A percentile compares a stretch with the other conserved stretches of the same genome.
Evolutionary conservation across 2,888 invertebrate genomes (phyloP).

Genomic region (Drosophila prolongata): DNA sequence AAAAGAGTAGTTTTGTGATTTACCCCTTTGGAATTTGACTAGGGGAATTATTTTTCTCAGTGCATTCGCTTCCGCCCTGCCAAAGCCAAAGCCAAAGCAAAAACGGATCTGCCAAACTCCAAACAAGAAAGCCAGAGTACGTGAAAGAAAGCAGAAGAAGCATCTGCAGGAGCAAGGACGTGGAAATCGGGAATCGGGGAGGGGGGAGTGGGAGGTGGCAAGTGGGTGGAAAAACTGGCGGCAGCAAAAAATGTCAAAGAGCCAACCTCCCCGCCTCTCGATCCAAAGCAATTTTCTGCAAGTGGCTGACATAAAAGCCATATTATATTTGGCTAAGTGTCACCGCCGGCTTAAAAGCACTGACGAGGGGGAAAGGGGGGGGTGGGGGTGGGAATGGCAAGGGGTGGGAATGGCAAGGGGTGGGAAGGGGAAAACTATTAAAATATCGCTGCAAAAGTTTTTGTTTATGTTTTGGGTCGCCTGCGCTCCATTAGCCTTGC

Average conservation of each 20-base stretch:
- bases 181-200: background rate
- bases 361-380: slow-evolving; percentile 12
- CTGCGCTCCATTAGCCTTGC: slow-evolving; percentile 72
- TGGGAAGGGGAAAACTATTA: slow-evolving; percentile 61
- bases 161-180: slow-evolving; percentile 6
- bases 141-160: slow-evolving; percentile 17
- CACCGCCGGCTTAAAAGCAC: slow-evolving; percentile 64
- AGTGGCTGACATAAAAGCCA: slow-evolving; percentile 78
- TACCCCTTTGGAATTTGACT: too few species aligned
- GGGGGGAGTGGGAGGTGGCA: background rate
- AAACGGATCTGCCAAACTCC: slow-evolving; percentile 34
- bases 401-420: background rate
- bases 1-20: too few species aligned
- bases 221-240: background rate
- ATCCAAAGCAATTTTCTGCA: slow-evolving; percentile 72
- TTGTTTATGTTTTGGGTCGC: slow-evolving; percentile 73
- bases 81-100: slow-evolving; percentile 18
- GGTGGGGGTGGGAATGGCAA: background rate
- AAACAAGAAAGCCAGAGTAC: slow-evolving; percentile 32
- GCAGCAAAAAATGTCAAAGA: slow-evolving; percentile 19
- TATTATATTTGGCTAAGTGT: slow-evolving; percentile 78
- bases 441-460: slow-evolving; percentile 73
- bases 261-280: background rate
- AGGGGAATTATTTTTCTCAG: slow-evolving; percentile 3
- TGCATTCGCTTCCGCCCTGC: slow-evolving; percentile 3